Percentiles rank a stretch among this genome's conserved stretches.
Evolutionary conservation across 30 jellyfish, hydroid and myxozoan genomes (phyloP).

Genomic region (Chrysaora quinquecirrha): DNA sequence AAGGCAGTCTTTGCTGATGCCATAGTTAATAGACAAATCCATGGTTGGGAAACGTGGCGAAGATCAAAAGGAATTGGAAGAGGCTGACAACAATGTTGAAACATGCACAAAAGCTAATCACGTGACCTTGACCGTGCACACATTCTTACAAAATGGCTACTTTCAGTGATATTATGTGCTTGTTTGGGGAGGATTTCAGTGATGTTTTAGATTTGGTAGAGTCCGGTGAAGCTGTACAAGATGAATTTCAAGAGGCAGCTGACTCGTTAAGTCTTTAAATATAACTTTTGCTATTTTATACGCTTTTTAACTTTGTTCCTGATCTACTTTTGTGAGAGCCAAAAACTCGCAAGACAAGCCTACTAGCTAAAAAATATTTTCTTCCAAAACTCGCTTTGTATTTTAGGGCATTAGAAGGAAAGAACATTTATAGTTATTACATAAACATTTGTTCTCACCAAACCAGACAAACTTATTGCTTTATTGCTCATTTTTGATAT

Average conservation of each 20-base stretch:
- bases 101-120: slow-evolving; percentile 19
- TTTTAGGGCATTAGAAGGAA: no score
- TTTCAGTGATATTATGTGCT: slow-evolving; percentile 6
- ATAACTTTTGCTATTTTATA: background rate
- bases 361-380: no score
- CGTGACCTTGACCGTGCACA: slow-evolving; percentile 67
- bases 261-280: slow-evolving; percentile 39
- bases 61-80: slow-evolving; percentile 14
- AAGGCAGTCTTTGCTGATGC: background rate
- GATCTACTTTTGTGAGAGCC: no score
- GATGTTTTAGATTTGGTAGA: slow-evolving; percentile 55
- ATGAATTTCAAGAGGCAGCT: slow-evolving; percentile 31
- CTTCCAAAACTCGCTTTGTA: no score
- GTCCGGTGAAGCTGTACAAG: slow-evolving; percentile 31
- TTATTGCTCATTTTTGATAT: no score
- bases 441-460: no score
- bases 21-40: slow-evolving; percentile 30
- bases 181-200: slow-evolving; percentile 40
- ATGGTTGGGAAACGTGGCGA: slow-evolving; percentile 23
- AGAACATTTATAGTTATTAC: no score
- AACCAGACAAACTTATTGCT: no score
- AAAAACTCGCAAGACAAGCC: no score
- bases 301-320: no score
- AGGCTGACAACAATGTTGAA: slow-evolving; percentile 7
- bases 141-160: slow-evolving; percentile 20